A percentile compares a stretch with the other conserved stretches of the same genome.
Evolutionary conservation across 2,797 vertebrate species (phyloP).

Genomic region (Astyanax mexicanus): DNA sequence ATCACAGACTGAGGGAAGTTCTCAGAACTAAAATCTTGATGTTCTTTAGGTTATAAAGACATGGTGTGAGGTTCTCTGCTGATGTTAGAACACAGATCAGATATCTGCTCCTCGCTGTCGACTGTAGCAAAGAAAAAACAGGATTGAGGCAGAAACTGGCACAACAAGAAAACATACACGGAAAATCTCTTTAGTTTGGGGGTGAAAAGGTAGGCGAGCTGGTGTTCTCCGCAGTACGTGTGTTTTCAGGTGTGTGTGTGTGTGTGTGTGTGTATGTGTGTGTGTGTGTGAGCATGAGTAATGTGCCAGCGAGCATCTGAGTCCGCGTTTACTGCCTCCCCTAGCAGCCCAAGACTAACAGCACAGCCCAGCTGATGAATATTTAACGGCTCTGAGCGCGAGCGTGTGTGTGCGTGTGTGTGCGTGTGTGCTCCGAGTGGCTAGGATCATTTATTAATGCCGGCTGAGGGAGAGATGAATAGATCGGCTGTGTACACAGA

Average conservation of each 20-base stretch:
- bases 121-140: too few relatives aligned
- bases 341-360: conserved; percentile 59
- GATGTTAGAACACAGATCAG: too few relatives aligned
- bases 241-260: conserved; percentile 29
- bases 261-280: conserved; percentile 35
- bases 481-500: conserved; percentile 65
- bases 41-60: too few relatives aligned
- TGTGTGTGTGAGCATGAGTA: conserved; percentile 54
- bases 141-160: not conserved
- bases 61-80: too few relatives aligned
- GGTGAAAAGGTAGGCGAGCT: not conserved
- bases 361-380: conserved; percentile 61
- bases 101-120: too few relatives aligned
- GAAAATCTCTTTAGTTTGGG: not conserved
- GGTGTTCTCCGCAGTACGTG: conserved; percentile 39
- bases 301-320: conserved; percentile 59
- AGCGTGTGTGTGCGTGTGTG: conserved; percentile 23
- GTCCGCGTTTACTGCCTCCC: conserved; percentile 60
- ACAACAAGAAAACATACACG: not conserved
- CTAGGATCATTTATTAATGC: conserved; percentile 66
- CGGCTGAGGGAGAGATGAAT: conserved; percentile 64
- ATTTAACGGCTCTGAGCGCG: conserved; percentile 57
- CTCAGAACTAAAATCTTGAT: too few relatives aligned
- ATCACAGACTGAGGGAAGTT: too few relatives aligned
- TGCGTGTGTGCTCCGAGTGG: conserved; percentile 40